Conservation (phyloP, 2,113 vertebrate species). For the Peromyscus polionotus region DNA sequence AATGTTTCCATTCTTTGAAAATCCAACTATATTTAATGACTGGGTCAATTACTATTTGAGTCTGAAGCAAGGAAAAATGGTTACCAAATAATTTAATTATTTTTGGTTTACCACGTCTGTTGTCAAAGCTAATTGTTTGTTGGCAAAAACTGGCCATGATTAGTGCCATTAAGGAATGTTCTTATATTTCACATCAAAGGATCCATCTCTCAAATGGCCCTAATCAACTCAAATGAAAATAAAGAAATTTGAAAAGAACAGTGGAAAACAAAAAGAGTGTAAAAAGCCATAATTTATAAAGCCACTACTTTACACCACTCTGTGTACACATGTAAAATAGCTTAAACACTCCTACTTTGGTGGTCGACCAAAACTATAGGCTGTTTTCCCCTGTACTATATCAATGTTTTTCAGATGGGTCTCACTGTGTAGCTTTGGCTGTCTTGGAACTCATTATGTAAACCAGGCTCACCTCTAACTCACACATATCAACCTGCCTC, state of each 20-base stretch:
- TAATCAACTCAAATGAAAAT: constrained; percentile 62
- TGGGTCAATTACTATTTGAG: constrained; percentile 47
- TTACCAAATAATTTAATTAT: constrained; percentile 65
- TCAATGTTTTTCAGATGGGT: not conserved
- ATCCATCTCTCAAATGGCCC: constrained; percentile 47
- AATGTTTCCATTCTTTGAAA: constrained; percentile 55
- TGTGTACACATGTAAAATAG: not conserved
- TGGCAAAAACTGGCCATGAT: constrained; percentile 60
- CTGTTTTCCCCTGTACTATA: not conserved
- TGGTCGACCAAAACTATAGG: not conserved
- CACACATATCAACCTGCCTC: not conserved
- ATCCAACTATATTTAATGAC: constrained; percentile 51
- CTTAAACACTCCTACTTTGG: not conserved
- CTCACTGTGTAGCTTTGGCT: not conserved
- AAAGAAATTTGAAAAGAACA: constrained; percentile 62
- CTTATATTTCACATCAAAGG: constrained; percentile 69
- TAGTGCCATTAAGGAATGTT: constrained; percentile 68
- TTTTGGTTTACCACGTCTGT: constrained; percentile 57
- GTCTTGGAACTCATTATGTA: not conserved
- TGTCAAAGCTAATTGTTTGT: constrained; percentile 57
- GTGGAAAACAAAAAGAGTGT: constrained; percentile 31
- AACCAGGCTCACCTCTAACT: not conserved
- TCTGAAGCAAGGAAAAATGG: constrained; percentile 58
- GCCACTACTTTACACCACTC: not conserved
- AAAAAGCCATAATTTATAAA: constrained; percentile 19